Percentiles rank a stretch among this genome's conserved stretches.
Evolutionary conservation across 2,888 invertebrate genomes (phyloP).

Genomic region (Caenorhabditis becei): DNA sequence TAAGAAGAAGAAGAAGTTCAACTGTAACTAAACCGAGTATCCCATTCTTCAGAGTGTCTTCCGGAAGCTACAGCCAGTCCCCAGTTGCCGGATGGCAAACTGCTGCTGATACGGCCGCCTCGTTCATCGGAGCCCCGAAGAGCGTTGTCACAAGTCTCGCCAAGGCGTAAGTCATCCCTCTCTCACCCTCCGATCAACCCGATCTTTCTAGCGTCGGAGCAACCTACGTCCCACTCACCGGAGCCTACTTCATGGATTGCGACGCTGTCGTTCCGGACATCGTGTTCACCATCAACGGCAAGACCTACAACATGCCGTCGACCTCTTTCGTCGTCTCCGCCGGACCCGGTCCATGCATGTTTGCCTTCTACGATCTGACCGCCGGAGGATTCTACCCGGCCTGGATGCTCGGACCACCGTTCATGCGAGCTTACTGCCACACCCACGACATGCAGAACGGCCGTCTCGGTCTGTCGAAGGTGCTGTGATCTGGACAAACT

Average conservation of each 20-base stretch:
- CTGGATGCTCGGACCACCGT: conserved; percentile 73
- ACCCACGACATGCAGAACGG: conserved; percentile 61
- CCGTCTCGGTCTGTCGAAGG: conserved; percentile 54
- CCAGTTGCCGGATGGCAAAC: conserved; percentile 67
- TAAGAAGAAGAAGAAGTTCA: conserved; percentile 13
- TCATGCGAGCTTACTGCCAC: conserved; percentile 71
- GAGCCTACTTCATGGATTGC: conserved; percentile 73
- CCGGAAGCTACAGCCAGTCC: conserved; percentile 57
- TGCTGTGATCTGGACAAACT: conserved; percentile 20
- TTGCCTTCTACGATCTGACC: conserved; percentile 69
- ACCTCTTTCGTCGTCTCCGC: conserved; percentile 68
- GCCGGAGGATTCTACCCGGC: conserved; percentile 71
- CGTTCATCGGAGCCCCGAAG: conserved; percentile 74
- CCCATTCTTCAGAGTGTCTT: conserved; percentile 40
- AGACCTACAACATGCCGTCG: conserved; percentile 66
- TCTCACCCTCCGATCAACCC: neutral
- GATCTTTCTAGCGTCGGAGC: conserved; percentile 71
- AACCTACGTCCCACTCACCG: conserved; percentile 63
- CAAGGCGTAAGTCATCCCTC: conserved; percentile 45
- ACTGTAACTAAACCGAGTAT: neutral
- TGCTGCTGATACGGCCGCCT: conserved; percentile 74
- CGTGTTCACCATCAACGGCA: conserved; percentile 72
- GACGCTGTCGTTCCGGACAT: conserved; percentile 69
- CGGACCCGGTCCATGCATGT: conserved; percentile 71
- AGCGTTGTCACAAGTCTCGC: conserved; percentile 69